Evolutionary conservation across 1,140 invertebrate genomes (phyloP).

Genomic region (Zaprionus vittiger): DNA sequence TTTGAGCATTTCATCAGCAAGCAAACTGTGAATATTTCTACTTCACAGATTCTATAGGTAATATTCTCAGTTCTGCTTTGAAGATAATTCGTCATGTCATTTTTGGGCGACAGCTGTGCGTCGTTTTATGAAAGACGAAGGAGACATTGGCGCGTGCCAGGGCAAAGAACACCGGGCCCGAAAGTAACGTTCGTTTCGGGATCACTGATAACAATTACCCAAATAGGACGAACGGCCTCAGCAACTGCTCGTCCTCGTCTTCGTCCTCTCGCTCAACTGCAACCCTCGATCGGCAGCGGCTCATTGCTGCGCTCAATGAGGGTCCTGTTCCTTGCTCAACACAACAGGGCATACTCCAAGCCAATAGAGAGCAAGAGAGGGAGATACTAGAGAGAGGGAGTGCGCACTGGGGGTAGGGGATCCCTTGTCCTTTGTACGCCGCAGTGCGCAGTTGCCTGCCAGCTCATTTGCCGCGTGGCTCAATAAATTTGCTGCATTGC

Average conservation of each 20-base stretch:
- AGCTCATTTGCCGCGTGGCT: constrained; percentile 26
- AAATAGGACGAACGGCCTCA: constrained; percentile 45
- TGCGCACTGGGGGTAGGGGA: constrained; percentile 26
- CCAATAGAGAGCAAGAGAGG: constrained; percentile 1
- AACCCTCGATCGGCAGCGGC: constrained; percentile 49
- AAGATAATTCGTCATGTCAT: constrained; percentile 7
- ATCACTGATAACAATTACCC: constrained; percentile 76
- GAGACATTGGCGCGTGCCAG: constrained; percentile 69
- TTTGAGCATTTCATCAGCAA: neutral
- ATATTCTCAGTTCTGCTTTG: neutral
- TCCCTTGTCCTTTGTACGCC: constrained; percentile 34
- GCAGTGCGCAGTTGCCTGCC: constrained; percentile 21
- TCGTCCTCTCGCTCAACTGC: constrained; percentile 51
- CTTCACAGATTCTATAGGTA: neutral
- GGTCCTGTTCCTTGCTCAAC: constrained; percentile 37
- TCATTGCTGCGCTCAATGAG: constrained; percentile 56
- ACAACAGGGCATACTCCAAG: constrained; percentile 21
- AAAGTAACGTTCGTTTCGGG: constrained; percentile 73
- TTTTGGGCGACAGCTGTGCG: constrained; percentile 23
- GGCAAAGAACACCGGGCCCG: constrained; percentile 58
- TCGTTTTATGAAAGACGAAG: constrained; percentile 6
- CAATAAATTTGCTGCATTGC: constrained; percentile 40
- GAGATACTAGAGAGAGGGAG: neutral
- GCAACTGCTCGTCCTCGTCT: constrained; percentile 43
- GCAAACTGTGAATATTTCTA: neutral